Conservation (phyloP, 1,140 invertebrate species). For the Gryon sp. region DNA sequence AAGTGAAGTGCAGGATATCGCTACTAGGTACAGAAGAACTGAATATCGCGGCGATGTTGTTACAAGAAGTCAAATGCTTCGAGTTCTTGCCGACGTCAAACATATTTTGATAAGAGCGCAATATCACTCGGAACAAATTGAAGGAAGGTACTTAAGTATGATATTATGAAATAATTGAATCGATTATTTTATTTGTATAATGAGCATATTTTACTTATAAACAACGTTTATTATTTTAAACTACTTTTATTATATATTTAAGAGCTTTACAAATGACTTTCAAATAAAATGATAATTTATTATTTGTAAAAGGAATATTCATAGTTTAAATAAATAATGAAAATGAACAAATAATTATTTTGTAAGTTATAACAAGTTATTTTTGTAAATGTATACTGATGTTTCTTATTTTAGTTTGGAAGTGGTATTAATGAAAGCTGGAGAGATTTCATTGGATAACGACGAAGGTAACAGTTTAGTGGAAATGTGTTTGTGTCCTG, state of each 20-base stretch:
- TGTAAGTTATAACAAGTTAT: no score
- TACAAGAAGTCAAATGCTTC: constrained; percentile 89
- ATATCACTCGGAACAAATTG: constrained; percentile 96
- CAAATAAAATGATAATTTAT: neutral
- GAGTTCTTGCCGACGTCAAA: constrained; percentile 89
- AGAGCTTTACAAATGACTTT: no score
- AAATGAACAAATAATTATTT: no score
- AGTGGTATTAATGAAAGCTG: constrained; percentile 61
- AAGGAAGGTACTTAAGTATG: constrained; percentile 84
- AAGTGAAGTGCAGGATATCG: constrained; percentile 82
- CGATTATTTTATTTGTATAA: no score
- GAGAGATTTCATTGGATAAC: constrained; percentile 62
- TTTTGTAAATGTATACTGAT: no score
- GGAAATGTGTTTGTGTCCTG: constrained; percentile 84
- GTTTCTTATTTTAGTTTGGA: constrained; percentile 66
- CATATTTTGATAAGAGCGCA: constrained; percentile 92
- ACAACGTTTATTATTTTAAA: no score
- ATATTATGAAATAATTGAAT: constrained; percentile 4
- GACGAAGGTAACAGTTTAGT: constrained; percentile 75
- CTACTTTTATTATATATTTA: no score
- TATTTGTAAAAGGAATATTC: no score
- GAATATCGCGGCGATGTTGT: constrained; percentile 84
- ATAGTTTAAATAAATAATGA: constrained; percentile 6
- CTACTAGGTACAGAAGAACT: constrained; percentile 79
- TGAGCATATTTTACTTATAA: no score